Base-by-base conservation (phyloP, 1,140 invertebrate species). In the Drosophila equinoxialis region DNA sequence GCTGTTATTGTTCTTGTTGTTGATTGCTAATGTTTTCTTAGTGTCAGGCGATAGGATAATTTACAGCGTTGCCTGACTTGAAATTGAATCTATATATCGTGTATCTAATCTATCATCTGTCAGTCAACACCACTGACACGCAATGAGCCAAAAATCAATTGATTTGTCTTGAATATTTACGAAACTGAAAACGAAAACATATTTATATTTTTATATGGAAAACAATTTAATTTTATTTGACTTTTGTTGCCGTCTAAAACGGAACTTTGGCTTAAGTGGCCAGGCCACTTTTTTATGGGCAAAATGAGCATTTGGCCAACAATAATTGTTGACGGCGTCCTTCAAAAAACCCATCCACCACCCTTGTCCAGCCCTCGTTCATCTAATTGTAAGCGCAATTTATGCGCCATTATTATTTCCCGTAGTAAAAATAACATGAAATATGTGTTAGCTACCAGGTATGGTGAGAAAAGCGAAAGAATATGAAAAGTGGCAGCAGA, bases 211-310 rank as follows among this genome's bases (percentile, higher is more conserved):
- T 39, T 71, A 77, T 77, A 37, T 51, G 51, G 63, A 80, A 67
- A 71, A 48, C 45, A 48, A 51, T 80, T 80, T 80, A 75, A 80
- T 80, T 80, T 80, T 61, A 80, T 80, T 80, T 80, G 72, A 81
- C 66, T 79, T 79, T 65, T 79, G 65, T 79, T 79, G 77, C 63
- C 76, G 39, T 37, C 41, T 41, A 35, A 51, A 42, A 63, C 42
- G 61, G 61, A 77, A 77, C 74, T 69, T 66, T 58, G 23, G 26
- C 74, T 66, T 77, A 77, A 77, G 74, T 77, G 74, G 74, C 67
- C 48, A 37, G 30, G 45, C 69, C 58, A 62, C 65, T 65, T 79
- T 69, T 79, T 74, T 74, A 71, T 71, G 72, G 63, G 77, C 64
- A 35, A 76, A 80, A 75, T 80, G 67, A 71, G 59, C 72, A 76